Conservation (phyloP, 2,888 invertebrate species). For the Augiades crinisus region DNA sequence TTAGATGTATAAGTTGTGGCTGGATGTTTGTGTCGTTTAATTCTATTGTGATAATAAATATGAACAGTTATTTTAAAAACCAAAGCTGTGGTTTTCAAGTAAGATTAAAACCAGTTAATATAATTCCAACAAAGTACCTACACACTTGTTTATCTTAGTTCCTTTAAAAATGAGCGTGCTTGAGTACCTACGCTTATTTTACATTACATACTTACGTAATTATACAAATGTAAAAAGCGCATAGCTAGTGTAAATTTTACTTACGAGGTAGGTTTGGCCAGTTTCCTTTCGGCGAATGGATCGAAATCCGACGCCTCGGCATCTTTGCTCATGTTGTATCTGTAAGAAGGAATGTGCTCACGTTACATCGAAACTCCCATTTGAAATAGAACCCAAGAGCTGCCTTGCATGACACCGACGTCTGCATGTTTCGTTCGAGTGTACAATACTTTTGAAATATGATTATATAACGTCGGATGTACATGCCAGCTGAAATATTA, state of each 20-base stretch:
- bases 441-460: neutral
- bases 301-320: slow-evolving; percentile 85
- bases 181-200: too few species aligned
- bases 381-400: neutral
- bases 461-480: neutral
- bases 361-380: neutral
- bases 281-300: slow-evolving; percentile 87
- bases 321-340: slow-evolving; percentile 85
- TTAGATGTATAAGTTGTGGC: too few species aligned
- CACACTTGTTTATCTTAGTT: too few species aligned
- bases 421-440: neutral
- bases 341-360: slow-evolving; percentile 44
- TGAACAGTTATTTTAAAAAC: too few species aligned
- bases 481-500: too few species aligned
- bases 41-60: too few species aligned
- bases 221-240: neutral
- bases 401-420: neutral
- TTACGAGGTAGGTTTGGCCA: slow-evolving; percentile 91
- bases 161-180: too few species aligned
- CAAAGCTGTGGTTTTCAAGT: too few species aligned
- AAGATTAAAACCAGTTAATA: too few species aligned
- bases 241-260: slow-evolving; percentile 48
- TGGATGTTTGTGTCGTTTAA: too few species aligned
- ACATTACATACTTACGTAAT: neutral
- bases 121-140: too few species aligned